phyloP scores from a whole-genome alignment of 2,888 invertebrate genomes.

The Linnaemya vulpina region DNA sequence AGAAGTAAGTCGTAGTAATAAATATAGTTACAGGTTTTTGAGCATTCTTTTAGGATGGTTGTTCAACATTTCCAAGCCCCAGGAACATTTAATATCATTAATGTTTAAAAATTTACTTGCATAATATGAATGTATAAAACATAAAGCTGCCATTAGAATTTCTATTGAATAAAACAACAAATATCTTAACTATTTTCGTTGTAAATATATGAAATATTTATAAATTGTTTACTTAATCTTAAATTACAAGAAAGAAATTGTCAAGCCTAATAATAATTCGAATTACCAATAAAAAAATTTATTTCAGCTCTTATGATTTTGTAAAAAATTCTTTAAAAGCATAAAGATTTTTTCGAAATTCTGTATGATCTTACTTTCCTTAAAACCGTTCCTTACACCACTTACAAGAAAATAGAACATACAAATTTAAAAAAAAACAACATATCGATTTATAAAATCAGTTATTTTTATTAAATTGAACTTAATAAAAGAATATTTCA shows the following conservation, averaged over 20 bases:
- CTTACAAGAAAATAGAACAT: slow-evolving; percentile 41
- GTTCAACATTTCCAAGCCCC: background rate
- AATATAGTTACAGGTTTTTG: background rate
- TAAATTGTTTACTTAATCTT: slow-evolving; percentile 1
- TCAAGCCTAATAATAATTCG: slow-evolving; percentile 5
- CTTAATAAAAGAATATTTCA: slow-evolving; percentile 23
- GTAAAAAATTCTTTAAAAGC: background rate
- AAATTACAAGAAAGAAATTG: slow-evolving; percentile 34
- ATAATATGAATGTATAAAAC: slow-evolving; percentile 52
- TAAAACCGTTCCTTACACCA: background rate
- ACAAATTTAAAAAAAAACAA: slow-evolving; percentile 66
- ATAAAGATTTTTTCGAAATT: background rate
- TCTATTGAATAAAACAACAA: slow-evolving; percentile 41
- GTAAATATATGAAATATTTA: slow-evolving; percentile 54
- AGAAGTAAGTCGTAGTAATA: too few species aligned
- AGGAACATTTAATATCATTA: background rate
- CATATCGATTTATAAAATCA: slow-evolving; percentile 72
- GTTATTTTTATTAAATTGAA: slow-evolving; percentile 68
- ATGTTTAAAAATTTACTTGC: background rate
- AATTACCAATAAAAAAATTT: background rate
- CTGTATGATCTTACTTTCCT: slow-evolving; percentile 9
- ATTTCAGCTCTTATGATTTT: background rate
- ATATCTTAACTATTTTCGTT: slow-evolving; percentile 50
- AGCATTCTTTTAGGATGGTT: slow-evolving; percentile 1
- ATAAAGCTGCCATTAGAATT: slow-evolving; percentile 67